These are phyloP conservation scores for Ibycter americanus DNA, from an alignment of 2,797 vertebrate species.

Conservation along the genomic window DNA sequence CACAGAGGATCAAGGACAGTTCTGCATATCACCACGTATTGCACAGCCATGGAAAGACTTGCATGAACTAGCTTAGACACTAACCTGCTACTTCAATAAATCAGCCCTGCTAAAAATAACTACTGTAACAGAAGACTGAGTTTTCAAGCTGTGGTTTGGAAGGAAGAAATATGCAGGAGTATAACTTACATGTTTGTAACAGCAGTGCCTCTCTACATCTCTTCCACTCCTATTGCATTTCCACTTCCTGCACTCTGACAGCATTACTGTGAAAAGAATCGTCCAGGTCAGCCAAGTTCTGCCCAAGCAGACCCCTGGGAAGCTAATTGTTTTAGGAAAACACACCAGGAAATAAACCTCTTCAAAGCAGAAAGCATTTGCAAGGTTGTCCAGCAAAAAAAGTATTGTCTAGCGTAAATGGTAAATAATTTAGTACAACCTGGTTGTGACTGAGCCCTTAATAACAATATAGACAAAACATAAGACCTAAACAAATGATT, in stretches of 20 bases:
- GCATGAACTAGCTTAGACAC: background rate
- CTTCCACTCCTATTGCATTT: background rate
- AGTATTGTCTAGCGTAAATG: background rate
- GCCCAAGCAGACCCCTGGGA: background rate
- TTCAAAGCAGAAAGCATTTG: background rate
- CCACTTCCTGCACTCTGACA: background rate
- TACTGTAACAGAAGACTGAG: background rate
- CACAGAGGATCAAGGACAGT: accelerated
- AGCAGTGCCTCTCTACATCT: background rate
- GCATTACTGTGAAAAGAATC: background rate
- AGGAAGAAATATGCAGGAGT: background rate
- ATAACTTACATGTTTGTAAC: background rate
- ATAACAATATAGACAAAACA: background rate
- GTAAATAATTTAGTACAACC: background rate
- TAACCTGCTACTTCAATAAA: background rate
- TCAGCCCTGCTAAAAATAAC: background rate
- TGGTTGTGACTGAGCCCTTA: background rate
- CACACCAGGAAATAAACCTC: background rate
- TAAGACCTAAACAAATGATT: background rate
- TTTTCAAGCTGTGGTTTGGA: background rate
- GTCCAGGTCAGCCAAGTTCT: background rate
- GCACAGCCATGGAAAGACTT: accelerated
- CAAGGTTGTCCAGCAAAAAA: background rate
- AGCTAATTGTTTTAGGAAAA: background rate
- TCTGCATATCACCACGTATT: accelerated